phyloP scores from a whole-genome alignment of 2,888 invertebrate species.

The Cryptocephalus primarius region DNA sequence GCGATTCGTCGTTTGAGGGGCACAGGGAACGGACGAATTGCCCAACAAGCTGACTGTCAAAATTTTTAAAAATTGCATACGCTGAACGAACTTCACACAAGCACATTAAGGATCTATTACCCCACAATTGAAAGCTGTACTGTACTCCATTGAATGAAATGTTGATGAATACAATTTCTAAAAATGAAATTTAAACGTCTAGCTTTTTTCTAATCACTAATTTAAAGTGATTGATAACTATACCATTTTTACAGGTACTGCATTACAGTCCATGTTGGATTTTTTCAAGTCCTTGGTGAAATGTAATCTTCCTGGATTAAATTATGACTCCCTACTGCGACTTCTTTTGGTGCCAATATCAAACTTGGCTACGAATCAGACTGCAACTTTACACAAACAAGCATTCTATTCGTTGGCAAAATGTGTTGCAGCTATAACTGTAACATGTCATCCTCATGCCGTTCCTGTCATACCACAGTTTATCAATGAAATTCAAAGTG shows the following conservation, averaged over 20 bases:
- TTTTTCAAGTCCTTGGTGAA: constrained; percentile 87
- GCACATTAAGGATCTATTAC: too few relatives aligned
- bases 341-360: constrained; percentile 54
- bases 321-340: constrained; percentile 69
- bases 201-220: too few relatives aligned
- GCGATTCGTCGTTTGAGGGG: too few relatives aligned
- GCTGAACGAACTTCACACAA: too few relatives aligned
- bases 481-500: constrained; percentile 61
- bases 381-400: constrained; percentile 45
- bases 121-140: too few relatives aligned
- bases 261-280: constrained; percentile 80
- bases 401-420: constrained; percentile 95
- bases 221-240: neutral
- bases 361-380: constrained; percentile 18
- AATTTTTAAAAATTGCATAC: too few relatives aligned
- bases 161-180: too few relatives aligned
- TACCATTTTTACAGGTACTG: constrained; percentile 54
- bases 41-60: too few relatives aligned
- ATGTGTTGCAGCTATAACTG: constrained; percentile 88
- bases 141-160: too few relatives aligned
- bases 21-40: too few relatives aligned
- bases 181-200: too few relatives aligned
- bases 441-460: constrained; percentile 60
- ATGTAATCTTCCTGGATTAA: constrained; percentile 60
- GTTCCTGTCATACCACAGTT: constrained; percentile 53